Evolutionary conservation across 2,113 vertebrate species (phyloP).

Genomic region (Nibea coibor): DNA sequence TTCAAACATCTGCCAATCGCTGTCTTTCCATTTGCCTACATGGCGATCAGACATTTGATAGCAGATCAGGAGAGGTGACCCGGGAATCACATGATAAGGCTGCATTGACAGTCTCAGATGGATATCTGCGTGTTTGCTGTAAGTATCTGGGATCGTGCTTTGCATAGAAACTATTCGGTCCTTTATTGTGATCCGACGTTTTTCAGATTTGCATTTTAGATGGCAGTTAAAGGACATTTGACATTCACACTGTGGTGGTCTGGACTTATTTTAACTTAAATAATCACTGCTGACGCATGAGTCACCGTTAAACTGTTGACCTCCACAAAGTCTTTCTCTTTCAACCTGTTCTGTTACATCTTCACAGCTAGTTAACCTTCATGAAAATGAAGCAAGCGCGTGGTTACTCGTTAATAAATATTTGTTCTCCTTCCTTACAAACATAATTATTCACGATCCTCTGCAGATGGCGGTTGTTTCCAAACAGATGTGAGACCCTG

Average conservation of each 20-base stretch:
- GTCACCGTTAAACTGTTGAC: background rate
- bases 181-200: conserved; percentile 5
- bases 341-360: background rate
- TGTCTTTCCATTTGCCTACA: conserved; percentile 37
- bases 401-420: conserved; percentile 52
- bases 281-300: background rate
- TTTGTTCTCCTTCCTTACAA: conserved; percentile 41
- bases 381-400: conserved; percentile 31
- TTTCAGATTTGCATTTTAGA: conserved; percentile 37
- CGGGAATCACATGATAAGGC: conserved; percentile 57
- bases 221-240: conserved; percentile 28
- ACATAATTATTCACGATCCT: conserved; percentile 60
- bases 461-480: conserved; percentile 71
- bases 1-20: conserved; percentile 33
- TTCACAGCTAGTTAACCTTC: conserved; percentile 23
- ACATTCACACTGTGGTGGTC: background rate
- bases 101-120: conserved; percentile 60
- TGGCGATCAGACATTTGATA: conserved; percentile 56
- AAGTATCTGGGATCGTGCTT: conserved; percentile 57
- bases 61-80: conserved; percentile 65
- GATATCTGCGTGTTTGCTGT: conserved; percentile 56
- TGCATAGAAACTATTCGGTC: conserved; percentile 47
- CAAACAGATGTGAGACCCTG: conserved; percentile 73
- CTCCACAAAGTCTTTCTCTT: background rate
- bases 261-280: conserved; percentile 13